Base-by-base conservation (phyloP, 2,888 invertebrate genomes). In the Aproaerema taeniolella region DNA sequence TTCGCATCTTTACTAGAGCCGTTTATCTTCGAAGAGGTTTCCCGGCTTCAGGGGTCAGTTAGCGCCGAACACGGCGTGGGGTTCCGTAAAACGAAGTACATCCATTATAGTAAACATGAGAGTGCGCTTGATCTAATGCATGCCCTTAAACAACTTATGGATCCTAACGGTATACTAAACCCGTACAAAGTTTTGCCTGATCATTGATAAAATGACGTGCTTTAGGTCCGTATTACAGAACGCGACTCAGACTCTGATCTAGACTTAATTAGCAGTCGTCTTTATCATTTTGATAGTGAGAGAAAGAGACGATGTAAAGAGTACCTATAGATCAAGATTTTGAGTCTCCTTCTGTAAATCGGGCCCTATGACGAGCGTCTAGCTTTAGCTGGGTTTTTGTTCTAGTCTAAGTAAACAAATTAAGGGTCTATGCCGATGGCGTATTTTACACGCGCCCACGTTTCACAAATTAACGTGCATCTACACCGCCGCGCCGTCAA, bases 41-140 rank as follows among this genome's bases (percentile, higher is more conserved):
- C 91, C 0, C 88, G 92, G 50, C 70, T 93, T 17, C 89, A 89
- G 8, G 99, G 99, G 1, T 98, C 98, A 55, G 89, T 95, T 2
- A 98, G 97, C 67, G 98, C 99, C 0, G 99, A 99, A 74, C 99
- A 99, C 74, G 99, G 99, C 1, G 91, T 99, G 29, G 99, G 98
- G 0, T 94, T 96, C 64, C 89, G 92, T 39, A 97, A 97, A 66
- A 89, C 91, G 1, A 89, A 93, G 53, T 95, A 91, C 77, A 88
- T 97, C 39, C 89, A 91, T 46, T 92, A 92, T 67, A 93, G 94
- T 40, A 96, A 96, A 76, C 88, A 91, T 20, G 52, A 81, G 11
- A 88, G 90, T n/a, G 92, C 94, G 2, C 88, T 97, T 10, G 69
- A 87, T 2, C 80, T 96, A 31, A 98, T 98, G 96, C 89, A 88